Conservation (phyloP, 1,140 invertebrate species). For the Drosophila busckii region DNA sequence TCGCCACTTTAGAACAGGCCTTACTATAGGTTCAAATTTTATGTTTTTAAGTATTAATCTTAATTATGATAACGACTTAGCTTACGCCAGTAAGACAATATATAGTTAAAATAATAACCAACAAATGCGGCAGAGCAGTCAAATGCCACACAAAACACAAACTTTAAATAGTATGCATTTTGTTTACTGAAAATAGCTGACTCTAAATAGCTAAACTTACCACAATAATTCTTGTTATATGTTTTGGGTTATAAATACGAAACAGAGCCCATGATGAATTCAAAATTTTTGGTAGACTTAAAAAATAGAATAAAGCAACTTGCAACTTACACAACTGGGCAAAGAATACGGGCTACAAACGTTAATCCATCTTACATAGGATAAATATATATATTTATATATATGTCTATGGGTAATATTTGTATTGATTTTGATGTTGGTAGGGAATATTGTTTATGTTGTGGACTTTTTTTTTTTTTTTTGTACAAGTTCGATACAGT, state of each 20-base stretch:
- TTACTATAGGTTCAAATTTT: too few species aligned
- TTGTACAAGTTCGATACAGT: slow-evolving; percentile 35
- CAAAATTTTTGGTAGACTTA: slow-evolving; percentile 12
- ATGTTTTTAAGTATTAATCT: too few species aligned
- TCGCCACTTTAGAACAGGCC: too few species aligned
- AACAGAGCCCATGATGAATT: slow-evolving; percentile 48
- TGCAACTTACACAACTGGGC: slow-evolving; percentile 25
- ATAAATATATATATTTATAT: slow-evolving; percentile 14
- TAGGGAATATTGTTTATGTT: slow-evolving; percentile 2
- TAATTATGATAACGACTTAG: too few species aligned
- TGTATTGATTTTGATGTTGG: slow-evolving; percentile 15
- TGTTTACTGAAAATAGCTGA: too few species aligned
- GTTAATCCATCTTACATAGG: slow-evolving; percentile 12
- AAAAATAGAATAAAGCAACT: slow-evolving; percentile 19
- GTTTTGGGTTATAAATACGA: slow-evolving; percentile 68
- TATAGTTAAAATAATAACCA: too few species aligned
- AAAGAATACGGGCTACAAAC: slow-evolving; percentile 22
- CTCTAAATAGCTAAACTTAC: slow-evolving; percentile 3
- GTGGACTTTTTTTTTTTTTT: slow-evolving; percentile 12
- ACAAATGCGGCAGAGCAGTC: too few species aligned
- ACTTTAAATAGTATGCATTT: too few species aligned
- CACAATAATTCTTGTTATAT: background rate
- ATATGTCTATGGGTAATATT: slow-evolving; percentile 7
- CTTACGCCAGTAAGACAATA: too few species aligned
- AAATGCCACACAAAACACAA: too few species aligned